Evolutionary conservation across 2,888 invertebrate species (phyloP).

Genomic region (Orchestes rusci): DNA sequence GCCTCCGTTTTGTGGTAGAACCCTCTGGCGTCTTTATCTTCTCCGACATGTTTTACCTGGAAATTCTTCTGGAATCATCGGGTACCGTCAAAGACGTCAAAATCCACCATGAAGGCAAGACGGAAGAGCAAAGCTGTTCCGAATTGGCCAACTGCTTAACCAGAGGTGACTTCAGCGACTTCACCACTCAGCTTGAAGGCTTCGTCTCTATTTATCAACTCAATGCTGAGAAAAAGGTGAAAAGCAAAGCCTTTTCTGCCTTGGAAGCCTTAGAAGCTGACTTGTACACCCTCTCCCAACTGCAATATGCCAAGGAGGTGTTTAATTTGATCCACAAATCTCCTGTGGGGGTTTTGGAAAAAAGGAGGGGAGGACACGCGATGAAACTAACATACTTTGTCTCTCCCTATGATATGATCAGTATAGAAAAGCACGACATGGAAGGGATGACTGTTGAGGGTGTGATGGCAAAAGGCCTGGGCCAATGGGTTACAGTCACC

Average conservation of each 20-base stretch:
- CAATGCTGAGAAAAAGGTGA: conserved; percentile 90
- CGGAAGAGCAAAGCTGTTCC: conserved; percentile 76
- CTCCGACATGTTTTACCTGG: conserved; percentile 94
- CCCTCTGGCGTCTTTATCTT: conserved; percentile 81
- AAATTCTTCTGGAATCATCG: conserved; percentile 76
- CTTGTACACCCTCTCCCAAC: conserved; percentile 70
- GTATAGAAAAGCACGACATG: conserved; percentile 63
- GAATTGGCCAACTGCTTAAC: conserved; percentile 80
- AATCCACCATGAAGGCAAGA: conserved; percentile 87
- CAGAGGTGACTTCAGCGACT: conserved; percentile 83
- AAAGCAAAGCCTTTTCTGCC: conserved; percentile 88
- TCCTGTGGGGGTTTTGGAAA: conserved; percentile 79
- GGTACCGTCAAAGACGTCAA: conserved; percentile 85
- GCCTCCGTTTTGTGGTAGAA: conserved; percentile 81
- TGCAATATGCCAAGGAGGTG: conserved; percentile 66
- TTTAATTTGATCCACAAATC: conserved; percentile 78
- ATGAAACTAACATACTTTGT: conserved; percentile 93
- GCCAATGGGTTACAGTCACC: conserved; percentile 82
- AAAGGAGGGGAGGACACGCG: conserved; percentile 80
- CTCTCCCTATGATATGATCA: conserved; percentile 84
- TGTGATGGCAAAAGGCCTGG: conserved; percentile 62
- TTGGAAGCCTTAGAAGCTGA: conserved; percentile 88
- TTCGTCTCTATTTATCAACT: conserved; percentile 83
- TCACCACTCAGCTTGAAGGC: conserved; percentile 81
- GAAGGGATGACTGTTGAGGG: conserved; percentile 69